Percentiles rank a stretch among this genome's conserved stretches.
phyloP scores from a whole-genome alignment of 1,140 invertebrate genomes.

The Drusus annulatus region DNA sequence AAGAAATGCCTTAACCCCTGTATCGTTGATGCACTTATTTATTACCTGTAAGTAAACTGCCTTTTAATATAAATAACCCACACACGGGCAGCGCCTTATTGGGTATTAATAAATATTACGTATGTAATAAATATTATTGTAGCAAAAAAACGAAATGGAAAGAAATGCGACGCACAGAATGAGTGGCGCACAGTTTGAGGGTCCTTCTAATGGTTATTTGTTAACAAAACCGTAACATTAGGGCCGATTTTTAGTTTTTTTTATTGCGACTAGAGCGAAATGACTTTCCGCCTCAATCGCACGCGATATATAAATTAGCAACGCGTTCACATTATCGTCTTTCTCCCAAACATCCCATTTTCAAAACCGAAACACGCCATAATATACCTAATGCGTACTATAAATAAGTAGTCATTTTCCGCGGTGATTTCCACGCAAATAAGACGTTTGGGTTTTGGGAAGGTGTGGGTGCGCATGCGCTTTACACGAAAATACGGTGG shows the following conservation, averaged over 20 bases:
- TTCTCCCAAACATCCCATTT: too few relatives aligned
- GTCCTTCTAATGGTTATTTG: neutral
- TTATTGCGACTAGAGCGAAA: conserved; percentile 18
- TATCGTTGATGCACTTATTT: too few relatives aligned
- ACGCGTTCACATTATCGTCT: too few relatives aligned
- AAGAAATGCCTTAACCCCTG: too few relatives aligned
- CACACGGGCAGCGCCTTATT: too few relatives aligned
- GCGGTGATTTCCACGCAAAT: neutral
- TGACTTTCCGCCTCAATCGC: neutral
- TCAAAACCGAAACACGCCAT: neutral
- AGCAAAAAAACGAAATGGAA: too few relatives aligned
- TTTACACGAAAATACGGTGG: neutral
- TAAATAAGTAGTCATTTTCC: neutral
- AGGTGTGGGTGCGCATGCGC: conserved; percentile 15
- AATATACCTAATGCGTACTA: neutral
- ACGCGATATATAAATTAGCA: conserved; percentile 24
- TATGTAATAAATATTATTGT: too few relatives aligned
- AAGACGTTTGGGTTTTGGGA: neutral
- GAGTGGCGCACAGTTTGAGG: neutral
- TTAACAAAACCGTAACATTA: conserved; percentile 42
- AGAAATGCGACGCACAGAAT: too few relatives aligned
- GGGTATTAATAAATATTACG: too few relatives aligned
- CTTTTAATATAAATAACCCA: too few relatives aligned
- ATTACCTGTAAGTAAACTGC: too few relatives aligned
- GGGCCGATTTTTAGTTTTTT: conserved; percentile 38